A percentile compares a stretch with the other conserved stretches of the same genome.
phyloP scores from a whole-genome alignment of 2,888 invertebrate genomes.

The Pristionchus maxplancki region DNA sequence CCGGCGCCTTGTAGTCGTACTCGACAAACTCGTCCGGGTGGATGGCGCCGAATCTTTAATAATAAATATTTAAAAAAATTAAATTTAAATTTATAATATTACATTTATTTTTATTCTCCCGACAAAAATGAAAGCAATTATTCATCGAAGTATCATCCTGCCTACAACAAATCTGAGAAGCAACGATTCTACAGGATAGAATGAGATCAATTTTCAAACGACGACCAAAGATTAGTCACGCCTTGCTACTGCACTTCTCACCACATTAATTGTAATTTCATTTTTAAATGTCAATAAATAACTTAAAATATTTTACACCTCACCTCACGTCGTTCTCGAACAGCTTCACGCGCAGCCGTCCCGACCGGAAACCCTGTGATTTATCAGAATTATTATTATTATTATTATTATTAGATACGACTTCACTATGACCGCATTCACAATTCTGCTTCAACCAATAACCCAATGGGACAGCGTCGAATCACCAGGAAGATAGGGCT shows the following conservation, averaged over 20 bases:
- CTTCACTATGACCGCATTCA: too few relatives aligned
- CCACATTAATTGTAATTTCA: too few relatives aligned
- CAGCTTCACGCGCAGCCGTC: slow-evolving; percentile 60
- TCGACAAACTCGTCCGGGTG: slow-evolving; percentile 87
- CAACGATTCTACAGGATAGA: too few relatives aligned
- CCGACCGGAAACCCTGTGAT: slow-evolving; percentile 58
- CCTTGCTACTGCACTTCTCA: too few relatives aligned
- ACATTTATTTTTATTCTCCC: not conserved
- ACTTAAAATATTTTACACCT: not conserved
- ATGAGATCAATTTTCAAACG: too few relatives aligned
- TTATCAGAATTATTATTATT: not conserved
- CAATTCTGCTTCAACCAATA: too few relatives aligned
- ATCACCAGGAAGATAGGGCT: too few relatives aligned
- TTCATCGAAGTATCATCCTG: too few relatives aligned
- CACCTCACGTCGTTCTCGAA: slow-evolving; percentile 88
- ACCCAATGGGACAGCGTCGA: too few relatives aligned
- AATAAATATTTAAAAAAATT: slow-evolving; percentile 77
- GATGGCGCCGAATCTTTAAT: slow-evolving; percentile 80
- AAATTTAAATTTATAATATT: not conserved
- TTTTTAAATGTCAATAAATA: too few relatives aligned
- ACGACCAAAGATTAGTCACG: too few relatives aligned
- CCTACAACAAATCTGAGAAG: too few relatives aligned
- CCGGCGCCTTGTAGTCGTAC: slow-evolving; percentile 88
- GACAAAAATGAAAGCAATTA: not conserved
- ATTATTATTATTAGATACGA: not conserved